Base-by-base conservation (phyloP, 2,888 invertebrate genomes). In the Nymphalis c-album region DNA sequence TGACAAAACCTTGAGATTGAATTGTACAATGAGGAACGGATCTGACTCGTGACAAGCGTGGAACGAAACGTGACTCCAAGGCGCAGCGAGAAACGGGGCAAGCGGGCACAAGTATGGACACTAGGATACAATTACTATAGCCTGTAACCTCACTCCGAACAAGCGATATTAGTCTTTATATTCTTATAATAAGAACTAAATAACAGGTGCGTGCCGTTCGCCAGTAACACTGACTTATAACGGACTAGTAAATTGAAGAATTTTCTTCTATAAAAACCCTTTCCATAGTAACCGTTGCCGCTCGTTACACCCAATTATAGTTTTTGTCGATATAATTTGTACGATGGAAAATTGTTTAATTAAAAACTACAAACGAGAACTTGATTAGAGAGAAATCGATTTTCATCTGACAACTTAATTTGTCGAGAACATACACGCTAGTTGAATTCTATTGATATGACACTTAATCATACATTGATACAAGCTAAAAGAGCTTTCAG, bases 381-480 rank as follows among this genome's bases (percentile, higher is more conserved):
- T 40, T 17, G 35, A 1, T 57, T 40, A 26, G 40, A 40, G n/a
- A 22, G 48, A 47, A 68, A 63, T 63, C 63, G 59, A 67, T 68
- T 64, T 64, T 48, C 48, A 55, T 59, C 51, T 35, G 63, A 61
- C 67, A 67, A 51, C 50, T 67, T 67, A 67, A 67, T 67, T 62
- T 35, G 58, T 58, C 57, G 62, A 45, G 31, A 45, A 59, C 58
- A 47, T 20, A 57, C 67, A 63, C 67, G 67, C 67, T 53, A 10
- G 6, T 47, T 26, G 40, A 35, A 48, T 35, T 22, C 22, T 22
- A 22, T 26, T 51, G 20, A 51, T 22, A 20, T 13, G 16, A 20
- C 16, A 51, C 22, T 22, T 26, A 22, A 51, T 22, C 22, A 51
- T 22, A 20, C 5, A 51, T 51, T n/a, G n/a, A n/a, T n/a, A n/a